These are phyloP conservation scores for Menidia menidia DNA, from an alignment of 2,797 vertebrate genomes.

Conservation along the genomic window DNA sequence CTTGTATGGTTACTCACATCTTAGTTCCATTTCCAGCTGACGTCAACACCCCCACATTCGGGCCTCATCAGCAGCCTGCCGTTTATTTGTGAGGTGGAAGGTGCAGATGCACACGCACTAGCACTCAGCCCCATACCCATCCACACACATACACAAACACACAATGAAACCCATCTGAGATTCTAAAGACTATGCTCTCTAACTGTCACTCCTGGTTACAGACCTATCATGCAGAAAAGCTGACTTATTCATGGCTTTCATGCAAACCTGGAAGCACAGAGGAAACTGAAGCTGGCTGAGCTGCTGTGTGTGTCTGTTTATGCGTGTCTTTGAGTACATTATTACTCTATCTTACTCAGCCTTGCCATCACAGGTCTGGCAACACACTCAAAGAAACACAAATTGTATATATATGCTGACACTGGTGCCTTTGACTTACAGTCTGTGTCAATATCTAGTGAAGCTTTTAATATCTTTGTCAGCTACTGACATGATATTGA, in stretches of 20 bases:
- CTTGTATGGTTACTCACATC: slow-evolving; percentile 7
- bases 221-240: slow-evolving; percentile 78
- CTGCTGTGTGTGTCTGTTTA: slow-evolving; percentile 25
- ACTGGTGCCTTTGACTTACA: slow-evolving; percentile 29
- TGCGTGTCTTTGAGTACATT: slow-evolving; percentile 36
- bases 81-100: slow-evolving; percentile 56
- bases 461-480: slow-evolving; percentile 42
- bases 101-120: slow-evolving; percentile 35
- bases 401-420: slow-evolving; percentile 39
- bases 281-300: slow-evolving; percentile 68
- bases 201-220: slow-evolving; percentile 80
- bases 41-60: slow-evolving; percentile 47
- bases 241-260: slow-evolving; percentile 82
- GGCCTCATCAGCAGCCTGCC: slow-evolving; percentile 59
- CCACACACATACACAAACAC: background rate
- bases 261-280: slow-evolving; percentile 71
- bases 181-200: slow-evolving; percentile 70
- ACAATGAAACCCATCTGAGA: slow-evolving; percentile 64
- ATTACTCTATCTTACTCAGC: slow-evolving; percentile 52
- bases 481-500: slow-evolving; percentile 20
- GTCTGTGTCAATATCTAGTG: slow-evolving; percentile 32
- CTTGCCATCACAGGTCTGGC: slow-evolving; percentile 56
- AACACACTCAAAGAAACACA: slow-evolving; percentile 14
- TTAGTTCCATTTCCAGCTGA: slow-evolving; percentile 46
- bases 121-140: slow-evolving; percentile 31